Evolutionary conservation across 1,140 invertebrate species (phyloP), one percentile per base, ranked within the genome.

Genomic region (Danaus melanippus): DNA sequence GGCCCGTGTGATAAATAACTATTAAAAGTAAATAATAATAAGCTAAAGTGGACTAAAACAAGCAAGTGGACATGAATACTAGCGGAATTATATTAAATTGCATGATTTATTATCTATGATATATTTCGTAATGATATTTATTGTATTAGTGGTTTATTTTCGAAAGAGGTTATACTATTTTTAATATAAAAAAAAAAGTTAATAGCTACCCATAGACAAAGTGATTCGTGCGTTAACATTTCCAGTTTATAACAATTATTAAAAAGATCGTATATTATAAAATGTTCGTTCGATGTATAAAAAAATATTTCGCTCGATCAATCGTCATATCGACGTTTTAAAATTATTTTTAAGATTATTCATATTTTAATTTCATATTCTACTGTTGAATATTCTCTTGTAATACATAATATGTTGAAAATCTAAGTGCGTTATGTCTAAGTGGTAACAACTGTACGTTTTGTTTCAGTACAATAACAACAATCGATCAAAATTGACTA

Each of bases 391-490:
- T 50, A 42, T 42, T 42, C 49, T 41, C 15, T 42, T 50, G 44
- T 12, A 46, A 41, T 52, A 42, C 50, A 52, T 48, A 42, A 52
- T 48, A 42, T 53, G 56, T 48, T 49, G 46, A 46, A 42, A 49
- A 57, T 47, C 45, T 60, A 49, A 44, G 52, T 52, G 55, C 58
- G 43, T 58, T 50, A 77, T 60, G 59, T 66, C 66, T 77, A 74
- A 72, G 42, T 81, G 78, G 78, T 81, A 81, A 79, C 76, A 77
- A 78, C 53, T 58, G 60, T 69, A 64, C 47, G 64, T 66, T 66
- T 58, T 54, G n/a, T 56, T 66, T 61, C 43, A 67, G 63, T 65
- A 62, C 67, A 32, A 67, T 63, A 58, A 71, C 61, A 70, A 75
- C 69, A 76, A 67, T 67, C 21, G 48, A 67, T 60, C 62, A 76